Conservation (phyloP, 2,113 vertebrate species). For the Scomber japonicus region DNA sequence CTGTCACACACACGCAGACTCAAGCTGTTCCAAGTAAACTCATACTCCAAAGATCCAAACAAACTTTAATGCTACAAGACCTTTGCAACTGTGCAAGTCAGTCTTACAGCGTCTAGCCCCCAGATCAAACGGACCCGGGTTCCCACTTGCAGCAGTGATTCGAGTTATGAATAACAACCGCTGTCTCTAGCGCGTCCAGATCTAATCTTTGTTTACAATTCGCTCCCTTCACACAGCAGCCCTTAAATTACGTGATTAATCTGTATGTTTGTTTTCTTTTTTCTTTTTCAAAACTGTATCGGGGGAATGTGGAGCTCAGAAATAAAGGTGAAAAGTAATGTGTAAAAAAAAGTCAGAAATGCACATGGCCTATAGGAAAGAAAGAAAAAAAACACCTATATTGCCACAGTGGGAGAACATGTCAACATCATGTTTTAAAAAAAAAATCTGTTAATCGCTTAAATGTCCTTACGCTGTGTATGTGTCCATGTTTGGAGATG, state of each 20-base stretch:
- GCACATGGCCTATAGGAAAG: not conserved
- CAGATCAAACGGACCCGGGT: constrained; percentile 46
- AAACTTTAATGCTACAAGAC: constrained; percentile 36
- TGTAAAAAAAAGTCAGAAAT: not conserved
- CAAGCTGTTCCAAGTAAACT: constrained; percentile 12
- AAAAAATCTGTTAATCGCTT: not conserved
- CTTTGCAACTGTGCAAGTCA: constrained; percentile 24
- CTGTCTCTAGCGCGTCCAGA: constrained; percentile 25
- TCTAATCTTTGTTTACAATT: constrained; percentile 69
- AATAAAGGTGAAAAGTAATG: not conserved
- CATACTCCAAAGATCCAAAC: constrained; percentile 19
- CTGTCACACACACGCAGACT: not conserved
- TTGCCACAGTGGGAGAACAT: constrained; percentile 27
- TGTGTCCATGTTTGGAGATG: constrained; percentile 19
- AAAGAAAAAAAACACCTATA: not conserved
- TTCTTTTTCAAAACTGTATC: constrained; percentile 2
- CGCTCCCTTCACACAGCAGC: constrained; percentile 28
- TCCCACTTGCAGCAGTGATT: constrained; percentile 38
- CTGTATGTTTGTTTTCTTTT: constrained; percentile 47
- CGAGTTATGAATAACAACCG: constrained; percentile 55
- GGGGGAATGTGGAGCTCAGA: constrained; percentile 14
- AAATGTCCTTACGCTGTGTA: constrained; percentile 20
- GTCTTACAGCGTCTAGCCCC: constrained; percentile 35
- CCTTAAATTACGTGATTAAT: constrained; percentile 34
- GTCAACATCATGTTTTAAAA: constrained; percentile 22